A percentile compares a stretch with the other conserved stretches of the same genome.
phyloP scores from a whole-genome alignment of 1,140 invertebrate species.

The Sitobion miscanthi region DNA sequence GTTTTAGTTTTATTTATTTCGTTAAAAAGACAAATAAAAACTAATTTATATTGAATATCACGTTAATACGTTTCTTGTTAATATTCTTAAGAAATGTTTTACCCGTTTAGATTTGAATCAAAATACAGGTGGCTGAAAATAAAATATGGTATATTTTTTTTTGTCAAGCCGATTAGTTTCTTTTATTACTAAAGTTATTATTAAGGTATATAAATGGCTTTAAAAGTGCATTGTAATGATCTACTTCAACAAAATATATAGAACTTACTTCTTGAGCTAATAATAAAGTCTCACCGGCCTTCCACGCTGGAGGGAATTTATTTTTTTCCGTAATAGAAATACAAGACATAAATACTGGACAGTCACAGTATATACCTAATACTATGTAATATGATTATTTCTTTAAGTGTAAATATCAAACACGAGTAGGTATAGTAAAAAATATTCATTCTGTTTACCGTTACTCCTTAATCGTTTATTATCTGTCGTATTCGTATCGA shows the following conservation, averaged over 20 bases:
- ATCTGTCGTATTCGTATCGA: background rate
- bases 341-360: background rate
- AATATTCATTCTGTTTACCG: background rate
- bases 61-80: background rate
- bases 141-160: background rate
- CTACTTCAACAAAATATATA: background rate
- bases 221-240: background rate
- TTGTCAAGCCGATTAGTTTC: background rate
- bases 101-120: background rate
- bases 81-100: background rate
- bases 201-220: background rate
- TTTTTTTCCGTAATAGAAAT: background rate
- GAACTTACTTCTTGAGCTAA: background rate
- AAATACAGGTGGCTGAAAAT: background rate
- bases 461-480: background rate
- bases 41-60: no score
- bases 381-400: background rate
- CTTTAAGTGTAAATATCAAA: background rate
- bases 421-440: background rate
- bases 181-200: background rate
- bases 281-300: background rate
- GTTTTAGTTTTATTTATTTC: no score
- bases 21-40: no score
- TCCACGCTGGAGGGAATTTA: background rate
- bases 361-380: background rate